phyloP scores from a whole-genome alignment of 2,797 vertebrate species.

The Chelon auratus region DNA sequence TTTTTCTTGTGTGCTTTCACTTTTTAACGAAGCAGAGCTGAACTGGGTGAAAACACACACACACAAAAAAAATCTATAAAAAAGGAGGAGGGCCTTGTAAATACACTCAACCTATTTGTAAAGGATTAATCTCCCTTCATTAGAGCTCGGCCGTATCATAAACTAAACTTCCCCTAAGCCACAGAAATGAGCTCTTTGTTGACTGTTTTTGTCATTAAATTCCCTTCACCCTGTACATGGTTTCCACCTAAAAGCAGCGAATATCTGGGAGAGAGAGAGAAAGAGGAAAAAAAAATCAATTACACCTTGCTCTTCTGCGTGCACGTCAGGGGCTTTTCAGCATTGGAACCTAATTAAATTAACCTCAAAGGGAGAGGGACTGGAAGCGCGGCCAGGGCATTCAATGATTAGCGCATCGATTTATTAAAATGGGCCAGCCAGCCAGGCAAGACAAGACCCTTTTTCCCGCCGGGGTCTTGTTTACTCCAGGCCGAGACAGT shows the following conservation, averaged over 20 bases:
- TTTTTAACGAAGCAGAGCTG: constrained; percentile 56
- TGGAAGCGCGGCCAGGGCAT: constrained; percentile 66
- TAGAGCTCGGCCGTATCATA: constrained; percentile 64
- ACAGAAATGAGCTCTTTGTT: constrained; percentile 73
- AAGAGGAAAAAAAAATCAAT: constrained; percentile 74
- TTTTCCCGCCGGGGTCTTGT: constrained; percentile 74
- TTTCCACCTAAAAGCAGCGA: constrained; percentile 69
- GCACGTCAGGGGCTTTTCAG: constrained; percentile 68
- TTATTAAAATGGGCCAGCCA: constrained; percentile 82
- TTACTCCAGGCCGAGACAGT: constrained; percentile 73
- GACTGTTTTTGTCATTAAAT: constrained; percentile 80
- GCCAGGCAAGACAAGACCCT: constrained; percentile 64
- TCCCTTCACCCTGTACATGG: constrained; percentile 59
- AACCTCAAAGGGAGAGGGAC: constrained; percentile 79
- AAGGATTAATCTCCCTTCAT: constrained; percentile 76
- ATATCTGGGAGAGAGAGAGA: constrained; percentile 48
- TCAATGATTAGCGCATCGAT: constrained; percentile 83
- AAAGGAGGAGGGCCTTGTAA: constrained; percentile 51
- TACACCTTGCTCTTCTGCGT: constrained; percentile 75
- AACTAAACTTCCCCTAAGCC: constrained; percentile 71
- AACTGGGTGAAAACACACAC: constrained; percentile 47
- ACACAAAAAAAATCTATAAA: constrained; percentile 33
- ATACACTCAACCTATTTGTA: constrained; percentile 65
- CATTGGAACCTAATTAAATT: constrained; percentile 84
- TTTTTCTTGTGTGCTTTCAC: constrained; percentile 11